These are phyloP conservation scores for Imbricaverruca yamaguchii DNA, from an alignment of 2,888 invertebrate genomes.

Conservation along the genomic window DNA sequence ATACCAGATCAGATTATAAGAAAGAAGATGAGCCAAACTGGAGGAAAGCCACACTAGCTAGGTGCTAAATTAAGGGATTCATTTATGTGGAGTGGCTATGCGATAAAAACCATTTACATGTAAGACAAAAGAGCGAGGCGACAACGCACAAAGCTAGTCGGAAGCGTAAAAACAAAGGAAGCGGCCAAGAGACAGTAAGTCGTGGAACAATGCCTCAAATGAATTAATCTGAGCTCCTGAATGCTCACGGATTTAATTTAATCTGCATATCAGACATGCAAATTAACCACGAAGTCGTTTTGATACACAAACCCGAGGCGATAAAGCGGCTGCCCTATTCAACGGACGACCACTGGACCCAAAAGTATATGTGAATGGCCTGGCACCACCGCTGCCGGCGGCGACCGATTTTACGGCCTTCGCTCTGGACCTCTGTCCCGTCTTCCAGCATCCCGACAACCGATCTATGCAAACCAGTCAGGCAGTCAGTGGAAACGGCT, in stretches of 20 bases:
- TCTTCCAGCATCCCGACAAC: too few relatives aligned
- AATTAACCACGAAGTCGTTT: neutral
- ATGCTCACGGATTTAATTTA: neutral
- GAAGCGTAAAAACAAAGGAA: slow-evolving; percentile 7
- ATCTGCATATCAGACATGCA: neutral
- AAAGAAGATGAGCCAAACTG: too few relatives aligned
- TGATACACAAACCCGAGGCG: neutral
- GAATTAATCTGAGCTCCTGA: neutral
- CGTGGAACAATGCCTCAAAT: neutral
- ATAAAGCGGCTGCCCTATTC: too few relatives aligned
- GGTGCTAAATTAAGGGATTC: too few relatives aligned
- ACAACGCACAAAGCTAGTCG: neutral
- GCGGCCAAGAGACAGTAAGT: neutral
- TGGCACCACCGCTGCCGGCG: neutral
- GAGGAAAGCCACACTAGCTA: too few relatives aligned
- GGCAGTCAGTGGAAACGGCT: too few relatives aligned
- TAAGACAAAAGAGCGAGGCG: neutral
- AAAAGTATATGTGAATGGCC: neutral
- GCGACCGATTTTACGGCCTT: neutral
- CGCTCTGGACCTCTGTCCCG: neutral
- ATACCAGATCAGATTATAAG: too few relatives aligned
- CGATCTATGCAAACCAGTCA: too few relatives aligned
- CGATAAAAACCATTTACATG: slow-evolving; percentile 13
- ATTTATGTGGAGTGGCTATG: too few relatives aligned
- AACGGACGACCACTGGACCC: too few relatives aligned